phyloP scores from a whole-genome alignment of 2,113 vertebrate genomes.

The Phylloscopus whistleri region DNA sequence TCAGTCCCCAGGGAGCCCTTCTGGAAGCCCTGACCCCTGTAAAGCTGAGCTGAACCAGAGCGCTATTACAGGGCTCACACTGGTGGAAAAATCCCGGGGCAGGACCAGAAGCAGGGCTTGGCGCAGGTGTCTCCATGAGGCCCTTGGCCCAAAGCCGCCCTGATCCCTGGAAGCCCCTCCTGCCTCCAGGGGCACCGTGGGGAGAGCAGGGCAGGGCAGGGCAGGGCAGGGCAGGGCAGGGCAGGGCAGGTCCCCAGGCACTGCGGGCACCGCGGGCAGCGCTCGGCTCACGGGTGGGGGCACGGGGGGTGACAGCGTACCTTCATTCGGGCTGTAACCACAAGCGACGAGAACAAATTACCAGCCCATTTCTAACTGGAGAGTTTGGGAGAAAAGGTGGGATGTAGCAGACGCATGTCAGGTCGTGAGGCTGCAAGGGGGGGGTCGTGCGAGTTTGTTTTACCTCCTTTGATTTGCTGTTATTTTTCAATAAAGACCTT shows the following conservation, averaged over 20 bases:
- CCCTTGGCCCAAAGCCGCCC: neutral
- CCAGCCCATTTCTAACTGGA: neutral
- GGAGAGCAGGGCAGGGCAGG: too few relatives aligned
- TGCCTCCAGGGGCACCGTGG: accelerated
- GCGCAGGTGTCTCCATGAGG: neutral
- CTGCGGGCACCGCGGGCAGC: accelerated
- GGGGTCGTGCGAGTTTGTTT: neutral
- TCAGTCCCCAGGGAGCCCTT: neutral
- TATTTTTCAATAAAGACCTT: neutral
- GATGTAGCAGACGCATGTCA: too few relatives aligned
- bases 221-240: too few relatives aligned
- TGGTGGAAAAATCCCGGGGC: neutral
- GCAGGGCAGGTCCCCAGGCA: accelerated
- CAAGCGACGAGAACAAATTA: neutral
- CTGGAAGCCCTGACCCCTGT: neutral
- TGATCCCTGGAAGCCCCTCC: neutral
- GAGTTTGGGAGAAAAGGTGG: neutral
- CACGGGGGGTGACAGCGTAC: accelerated
- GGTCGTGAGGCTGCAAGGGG: neutral
- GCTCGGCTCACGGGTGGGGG: accelerated
- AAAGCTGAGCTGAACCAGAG: neutral
- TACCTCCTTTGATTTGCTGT: neutral
- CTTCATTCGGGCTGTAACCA: neutral
- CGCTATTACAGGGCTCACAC: accelerated
- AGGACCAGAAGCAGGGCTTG: neutral